phyloP scores from a whole-genome alignment of 2,113 vertebrate species.

The Poeciliopsis prolifica region DNA sequence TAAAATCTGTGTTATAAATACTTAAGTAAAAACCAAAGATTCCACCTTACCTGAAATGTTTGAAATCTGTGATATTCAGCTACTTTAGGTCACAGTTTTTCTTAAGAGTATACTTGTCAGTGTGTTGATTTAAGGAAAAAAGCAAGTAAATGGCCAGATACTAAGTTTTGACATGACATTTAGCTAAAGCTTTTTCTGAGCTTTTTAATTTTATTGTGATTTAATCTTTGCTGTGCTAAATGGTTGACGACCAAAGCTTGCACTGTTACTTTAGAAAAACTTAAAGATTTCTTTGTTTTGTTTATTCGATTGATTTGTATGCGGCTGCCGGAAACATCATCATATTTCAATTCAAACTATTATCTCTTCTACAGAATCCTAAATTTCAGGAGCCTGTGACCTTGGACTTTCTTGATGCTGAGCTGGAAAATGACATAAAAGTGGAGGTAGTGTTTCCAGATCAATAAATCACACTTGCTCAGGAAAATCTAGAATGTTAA shows the following conservation, averaged over 20 bases:
- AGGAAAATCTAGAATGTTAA: neutral
- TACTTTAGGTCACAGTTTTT: neutral
- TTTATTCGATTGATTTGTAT: neutral
- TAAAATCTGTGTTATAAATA: neutral
- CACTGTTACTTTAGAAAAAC: neutral
- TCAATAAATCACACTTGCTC: neutral
- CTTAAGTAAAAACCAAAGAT: neutral
- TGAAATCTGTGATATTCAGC: neutral
- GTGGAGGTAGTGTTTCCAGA: slow-evolving; percentile 84
- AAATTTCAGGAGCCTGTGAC: slow-evolving; percentile 99
- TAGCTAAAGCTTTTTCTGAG: neutral
- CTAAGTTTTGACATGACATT: no score
- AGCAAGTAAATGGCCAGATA: no score
- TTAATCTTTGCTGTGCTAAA: neutral
- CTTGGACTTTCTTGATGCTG: slow-evolving; percentile 94
- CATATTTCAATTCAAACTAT: slow-evolving; percentile 9
- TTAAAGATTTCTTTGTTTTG: neutral
- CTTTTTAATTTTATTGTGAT: neutral
- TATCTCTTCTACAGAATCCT: slow-evolving; percentile 84
- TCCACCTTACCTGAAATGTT: neutral
- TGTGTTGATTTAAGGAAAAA: neutral
- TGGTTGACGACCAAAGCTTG: no score
- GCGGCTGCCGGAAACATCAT: neutral
- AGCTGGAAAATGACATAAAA: slow-evolving; percentile 96
- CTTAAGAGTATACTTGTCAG: neutral